Conservation (phyloP, 1,140 invertebrate genomes). For the Uloborus diversus region DNA sequence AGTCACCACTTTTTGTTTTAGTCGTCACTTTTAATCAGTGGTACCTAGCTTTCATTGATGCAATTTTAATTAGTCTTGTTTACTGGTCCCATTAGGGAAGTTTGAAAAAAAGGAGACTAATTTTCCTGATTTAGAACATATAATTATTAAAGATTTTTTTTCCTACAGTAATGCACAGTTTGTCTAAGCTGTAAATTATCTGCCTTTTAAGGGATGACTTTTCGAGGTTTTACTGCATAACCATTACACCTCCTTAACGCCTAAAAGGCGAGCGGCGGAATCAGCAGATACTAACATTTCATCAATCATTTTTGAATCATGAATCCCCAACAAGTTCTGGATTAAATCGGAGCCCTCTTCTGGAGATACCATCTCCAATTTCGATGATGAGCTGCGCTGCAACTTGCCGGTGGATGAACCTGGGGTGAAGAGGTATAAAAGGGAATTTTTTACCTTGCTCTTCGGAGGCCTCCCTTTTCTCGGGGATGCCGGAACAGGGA, state of each 20-base stretch:
- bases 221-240: no score
- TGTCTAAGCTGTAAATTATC: no score
- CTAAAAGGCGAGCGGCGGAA: constrained; percentile 86
- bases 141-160: no score
- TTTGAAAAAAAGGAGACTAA: no score
- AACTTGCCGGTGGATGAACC: constrained; percentile 4
- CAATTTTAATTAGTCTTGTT: no score
- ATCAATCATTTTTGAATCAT: constrained; percentile 85
- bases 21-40: no score
- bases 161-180: no score
- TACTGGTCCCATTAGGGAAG: no score
- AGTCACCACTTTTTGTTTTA: no score
- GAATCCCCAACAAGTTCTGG: constrained; percentile 86
- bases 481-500: background rate
- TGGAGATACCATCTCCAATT: constrained; percentile 23
- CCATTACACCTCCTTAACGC: constrained; percentile 69
- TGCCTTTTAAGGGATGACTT: no score
- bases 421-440: constrained; percentile 41
- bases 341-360: constrained; percentile 76
- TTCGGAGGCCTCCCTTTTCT: constrained; percentile 30
- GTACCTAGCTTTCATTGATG: no score
- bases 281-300: constrained; percentile 82
- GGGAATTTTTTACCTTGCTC: constrained; percentile 79
- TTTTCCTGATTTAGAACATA: no score
- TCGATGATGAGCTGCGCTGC: constrained; percentile 23